Evolutionary conservation across 2,113 vertebrate species (phyloP), one percentile per base, ranked within the genome.

Genomic region (Ptilorrhoa leucosticta): DNA sequence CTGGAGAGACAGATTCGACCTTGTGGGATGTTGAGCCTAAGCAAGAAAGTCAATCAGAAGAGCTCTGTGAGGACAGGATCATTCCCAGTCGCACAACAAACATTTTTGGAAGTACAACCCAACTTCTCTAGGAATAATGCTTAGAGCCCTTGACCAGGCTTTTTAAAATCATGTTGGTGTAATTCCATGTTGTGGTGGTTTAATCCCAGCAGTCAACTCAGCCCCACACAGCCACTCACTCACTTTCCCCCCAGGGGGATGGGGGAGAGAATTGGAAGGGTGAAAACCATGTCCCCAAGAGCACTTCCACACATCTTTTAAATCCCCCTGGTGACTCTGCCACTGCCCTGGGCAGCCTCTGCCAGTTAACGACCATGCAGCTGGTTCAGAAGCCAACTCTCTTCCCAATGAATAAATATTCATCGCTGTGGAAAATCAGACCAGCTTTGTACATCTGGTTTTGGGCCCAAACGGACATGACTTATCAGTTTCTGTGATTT

Each of bases 241-340:
- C 27, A 22, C 2, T 30, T 42, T n/a, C 6, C 7, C 10, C 2
- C 1, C 9, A 5, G 3, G 27, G 13, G 4, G 3, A 10, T 31
- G 11, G 4, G 24, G 18, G 23, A 78, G 23, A 31, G 17, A 40
- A 54, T 0, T 48, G 31, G 12, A 28, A 82, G 9, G 6, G 19
- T 68, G 47, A 57, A 86, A 83, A 33, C 7, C 18, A 69, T 1
- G 0, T 54, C 26, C 26, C 18, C 18, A 31, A 1, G 12, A 8
- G 35, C 30, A 23, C 6, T 37, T 63, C n/a, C 17, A 69, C 12
- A 7, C 6, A 22, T 31, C 17, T 83, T 68, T 47, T 23, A 16
- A 77, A 56, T 56, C 13, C 31, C 12, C 11, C 30, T 60, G 23
- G n/a, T 66, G 33, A 51, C 19, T 39, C 37, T 21, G 14, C 16